Evolutionary conservation across 2,113 vertebrate species (phyloP), one percentile per base, ranked within the genome.

Genomic region (Atherinomorus stipes): DNA sequence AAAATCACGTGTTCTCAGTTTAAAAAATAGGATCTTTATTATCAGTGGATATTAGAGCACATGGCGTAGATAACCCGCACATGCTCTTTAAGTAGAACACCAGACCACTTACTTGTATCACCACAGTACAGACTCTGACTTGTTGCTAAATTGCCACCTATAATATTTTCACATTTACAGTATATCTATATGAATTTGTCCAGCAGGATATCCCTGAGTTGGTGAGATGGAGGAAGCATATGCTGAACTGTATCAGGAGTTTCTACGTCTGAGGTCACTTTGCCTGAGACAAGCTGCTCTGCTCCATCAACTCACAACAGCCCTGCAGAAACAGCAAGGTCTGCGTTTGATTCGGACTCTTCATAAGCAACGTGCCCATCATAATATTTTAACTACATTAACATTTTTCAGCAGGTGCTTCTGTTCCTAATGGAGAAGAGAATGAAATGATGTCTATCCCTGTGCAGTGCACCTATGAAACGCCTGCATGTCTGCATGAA

Each of bases 241-340:
- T 80, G 81, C 37, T 19, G 90, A 94, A 62, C 93, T 97, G 56
- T 90, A 93, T 12, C 78, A 84, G 83, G 91, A 96, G 89, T 92
- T 95, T 37, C 45, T 92, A 23, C 47, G 52, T 42, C 90, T 97
- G 67, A 94, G 79, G 85, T 84, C 93, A 2, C 77, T 97, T 50
- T 96, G 95, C 47, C 26, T 86, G 19, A 92, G 81, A 83, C 95
- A 97, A 80, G 91, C 93, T 0, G 84, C 93, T 42, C 89, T 97
- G 58, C 88, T 97, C 7, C 90, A 83, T 51, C 84, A 93, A 52
- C 89, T 96, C 66, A 85, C 72, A 31, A 21, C 80, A 31, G 74
- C 83, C 4, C 64, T 92, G 72, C 83, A 89, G 66, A 87, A 74
- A 47, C 87, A 88, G 6, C 89, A 88, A 91, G 92, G 91, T 93